Conservation (phyloP, 1,140 invertebrate species). For the Chymomyza costata region DNA sequence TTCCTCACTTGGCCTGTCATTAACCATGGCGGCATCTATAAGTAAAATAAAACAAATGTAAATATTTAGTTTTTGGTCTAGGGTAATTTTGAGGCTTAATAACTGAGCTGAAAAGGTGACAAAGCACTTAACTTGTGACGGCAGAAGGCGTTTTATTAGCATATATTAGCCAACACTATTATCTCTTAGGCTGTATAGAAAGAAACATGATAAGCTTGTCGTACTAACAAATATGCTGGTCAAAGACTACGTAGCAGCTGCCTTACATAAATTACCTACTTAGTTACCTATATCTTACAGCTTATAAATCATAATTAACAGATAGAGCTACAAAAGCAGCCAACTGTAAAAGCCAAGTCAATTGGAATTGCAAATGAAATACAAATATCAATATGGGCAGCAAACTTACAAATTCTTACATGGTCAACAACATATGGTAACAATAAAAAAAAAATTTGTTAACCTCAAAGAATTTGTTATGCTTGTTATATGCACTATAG, state of each 20-base stretch:
- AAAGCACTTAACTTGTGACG: too few relatives aligned
- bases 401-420: too few relatives aligned
- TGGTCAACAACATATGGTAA: too few relatives aligned
- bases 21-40: constrained; percentile 51
- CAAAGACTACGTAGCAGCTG: constrained; percentile 34
- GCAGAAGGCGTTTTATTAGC: not conserved
- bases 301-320: constrained; percentile 61
- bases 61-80: constrained; percentile 23
- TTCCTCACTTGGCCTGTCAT: constrained; percentile 44
- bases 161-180: constrained; percentile 24
- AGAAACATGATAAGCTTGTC: constrained; percentile 27
- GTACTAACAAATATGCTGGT: constrained; percentile 29
- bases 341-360: constrained; percentile 11
- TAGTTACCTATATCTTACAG: constrained; percentile 40
- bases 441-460: too few relatives aligned
- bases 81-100: constrained; percentile 7
- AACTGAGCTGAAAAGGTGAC: too few relatives aligned
- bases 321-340: constrained; percentile 18
- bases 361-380: constrained; percentile 44
- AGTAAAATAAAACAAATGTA: constrained; percentile 21
- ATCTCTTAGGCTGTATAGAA: constrained; percentile 9
- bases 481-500: too few relatives aligned
- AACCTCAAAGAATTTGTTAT: constrained; percentile 49
- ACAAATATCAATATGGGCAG: constrained; percentile 14
- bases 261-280: constrained; percentile 49